These are phyloP conservation scores for Dendrocincla tyrannina DNA, from an alignment of 2,797 vertebrate genomes.

Conservation along the genomic window DNA sequence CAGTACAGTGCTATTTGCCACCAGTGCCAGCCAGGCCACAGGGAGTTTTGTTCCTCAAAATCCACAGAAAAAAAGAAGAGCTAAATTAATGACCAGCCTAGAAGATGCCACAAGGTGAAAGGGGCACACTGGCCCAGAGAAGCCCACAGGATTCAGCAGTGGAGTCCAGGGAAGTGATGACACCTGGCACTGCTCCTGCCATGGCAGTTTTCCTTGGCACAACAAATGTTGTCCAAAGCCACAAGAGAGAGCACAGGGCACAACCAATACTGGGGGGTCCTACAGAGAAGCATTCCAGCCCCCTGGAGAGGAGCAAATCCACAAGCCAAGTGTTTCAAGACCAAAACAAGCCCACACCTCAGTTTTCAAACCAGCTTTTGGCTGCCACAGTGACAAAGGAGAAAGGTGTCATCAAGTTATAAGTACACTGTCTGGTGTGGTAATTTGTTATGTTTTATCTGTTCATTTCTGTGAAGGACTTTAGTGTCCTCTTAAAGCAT, in stretches of 20 bases:
- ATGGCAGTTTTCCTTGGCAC: fast-evolving
- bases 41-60: not conserved
- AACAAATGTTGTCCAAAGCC: not conserved
- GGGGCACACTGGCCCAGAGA: not conserved
- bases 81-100: not conserved
- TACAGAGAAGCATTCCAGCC: not conserved
- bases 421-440: too few species aligned
- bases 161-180: fast-evolving
- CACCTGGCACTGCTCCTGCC: fast-evolving
- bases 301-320: not conserved
- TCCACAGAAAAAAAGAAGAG: not conserved
- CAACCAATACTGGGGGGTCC: fast-evolving
- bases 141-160: not conserved
- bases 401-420: not conserved
- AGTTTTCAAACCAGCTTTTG: not conserved
- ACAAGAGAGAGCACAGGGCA: not conserved
- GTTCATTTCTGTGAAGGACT: not conserved
- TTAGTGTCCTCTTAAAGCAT: not conserved
- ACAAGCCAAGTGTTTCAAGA: not conserved
- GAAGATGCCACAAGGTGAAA: not conserved
- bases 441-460: not conserved
- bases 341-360: not conserved
- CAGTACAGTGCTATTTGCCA: not conserved
- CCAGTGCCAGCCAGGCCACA: not conserved
- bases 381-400: not conserved